Evolutionary conservation across 2,113 vertebrate species (phyloP).

Genomic region (Hypocryptadius cinnamomeus): DNA sequence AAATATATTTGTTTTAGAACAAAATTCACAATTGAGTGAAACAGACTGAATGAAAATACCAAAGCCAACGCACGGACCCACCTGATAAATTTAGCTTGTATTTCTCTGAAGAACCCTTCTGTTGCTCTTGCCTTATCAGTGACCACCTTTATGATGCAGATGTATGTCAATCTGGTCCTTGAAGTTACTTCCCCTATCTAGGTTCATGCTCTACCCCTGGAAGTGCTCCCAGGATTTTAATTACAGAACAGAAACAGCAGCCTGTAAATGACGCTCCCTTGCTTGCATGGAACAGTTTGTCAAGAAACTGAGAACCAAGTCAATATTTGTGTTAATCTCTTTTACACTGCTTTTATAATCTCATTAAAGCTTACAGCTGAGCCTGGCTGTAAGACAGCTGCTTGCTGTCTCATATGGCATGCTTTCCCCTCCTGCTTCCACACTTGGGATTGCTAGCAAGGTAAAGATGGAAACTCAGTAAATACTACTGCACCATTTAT

Average conservation of each 20-base stretch:
- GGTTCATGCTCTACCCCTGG: neutral
- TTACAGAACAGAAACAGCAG: neutral
- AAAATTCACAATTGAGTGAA: neutral
- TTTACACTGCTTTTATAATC: neutral
- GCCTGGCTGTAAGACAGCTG: neutral
- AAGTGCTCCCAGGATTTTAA: neutral
- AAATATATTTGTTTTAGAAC: neutral
- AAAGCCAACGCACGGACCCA: neutral
- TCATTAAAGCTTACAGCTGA: neutral
- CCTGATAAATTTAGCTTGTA: neutral
- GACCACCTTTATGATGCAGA: neutral
- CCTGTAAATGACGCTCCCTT: neutral
- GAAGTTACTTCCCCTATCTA: neutral
- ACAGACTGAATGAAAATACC: neutral
- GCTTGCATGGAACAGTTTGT: neutral
- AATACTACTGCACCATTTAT: neutral
- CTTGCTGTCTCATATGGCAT: neutral
- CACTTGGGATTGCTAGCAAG: neutral
- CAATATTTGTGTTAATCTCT: neutral
- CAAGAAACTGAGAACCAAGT: neutral
- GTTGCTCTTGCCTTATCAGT: neutral
- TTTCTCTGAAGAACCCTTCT: neutral
- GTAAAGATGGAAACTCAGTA: neutral
- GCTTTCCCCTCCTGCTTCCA: neutral
- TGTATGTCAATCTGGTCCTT: neutral